phyloP scores from a whole-genome alignment of 2,113 vertebrate species.

The Halichoerus grypus region DNA sequence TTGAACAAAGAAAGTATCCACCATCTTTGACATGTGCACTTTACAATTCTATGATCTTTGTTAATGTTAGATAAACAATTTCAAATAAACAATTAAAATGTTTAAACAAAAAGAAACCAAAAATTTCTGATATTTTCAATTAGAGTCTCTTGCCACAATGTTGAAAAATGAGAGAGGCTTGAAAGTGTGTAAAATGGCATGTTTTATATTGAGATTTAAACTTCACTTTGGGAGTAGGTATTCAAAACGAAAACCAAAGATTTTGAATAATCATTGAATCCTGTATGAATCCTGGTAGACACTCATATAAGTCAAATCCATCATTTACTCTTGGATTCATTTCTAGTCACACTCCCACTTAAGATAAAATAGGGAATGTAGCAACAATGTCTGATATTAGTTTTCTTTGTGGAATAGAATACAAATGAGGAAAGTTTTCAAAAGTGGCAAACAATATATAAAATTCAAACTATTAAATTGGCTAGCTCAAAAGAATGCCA shows the following conservation, averaged over 20 bases:
- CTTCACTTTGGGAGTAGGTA: slow-evolving; percentile 7
- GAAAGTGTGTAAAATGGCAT: slow-evolving; percentile 45
- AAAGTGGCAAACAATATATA: neutral
- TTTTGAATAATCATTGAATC: neutral
- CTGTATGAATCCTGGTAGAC: neutral
- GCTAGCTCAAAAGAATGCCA: neutral
- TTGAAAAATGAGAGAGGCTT: slow-evolving; percentile 58
- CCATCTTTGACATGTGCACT: neutral
- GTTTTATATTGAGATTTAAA: neutral
- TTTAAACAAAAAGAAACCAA: slow-evolving; percentile 20
- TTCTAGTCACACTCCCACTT: slow-evolving; percentile 17
- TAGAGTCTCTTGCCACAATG: neutral
- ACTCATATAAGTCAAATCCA: slow-evolving; percentile 17
- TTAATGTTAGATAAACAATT: slow-evolving; percentile 55
- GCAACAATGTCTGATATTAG: slow-evolving; percentile 1
- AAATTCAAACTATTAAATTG: slow-evolving; percentile 49
- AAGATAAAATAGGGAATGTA: slow-evolving; percentile 7
- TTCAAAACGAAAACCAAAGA: neutral
- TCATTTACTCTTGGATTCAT: slow-evolving; percentile 56
- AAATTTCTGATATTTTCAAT: slow-evolving; percentile 25
- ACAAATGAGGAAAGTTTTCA: slow-evolving; percentile 66
- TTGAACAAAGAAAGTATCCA: slow-evolving; percentile 16
- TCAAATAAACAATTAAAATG: slow-evolving; percentile 22
- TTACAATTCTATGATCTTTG: neutral
- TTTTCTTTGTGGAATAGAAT: slow-evolving; percentile 47